Evolutionary conservation across 2,113 vertebrate genomes (phyloP).

Genomic region (Gopherus flavomarginatus): DNA sequence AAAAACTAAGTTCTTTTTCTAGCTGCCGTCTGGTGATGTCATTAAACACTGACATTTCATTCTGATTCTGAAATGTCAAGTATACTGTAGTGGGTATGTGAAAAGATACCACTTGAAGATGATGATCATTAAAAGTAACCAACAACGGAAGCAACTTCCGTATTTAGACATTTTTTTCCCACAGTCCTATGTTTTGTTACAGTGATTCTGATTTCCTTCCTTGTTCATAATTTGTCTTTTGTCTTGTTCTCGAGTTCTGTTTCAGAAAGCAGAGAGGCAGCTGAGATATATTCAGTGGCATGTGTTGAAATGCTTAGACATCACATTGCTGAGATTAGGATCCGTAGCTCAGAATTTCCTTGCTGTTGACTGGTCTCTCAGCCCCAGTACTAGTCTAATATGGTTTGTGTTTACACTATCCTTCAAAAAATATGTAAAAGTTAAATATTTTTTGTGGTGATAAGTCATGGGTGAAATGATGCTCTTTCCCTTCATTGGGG

Average conservation of each 20-base stretch:
- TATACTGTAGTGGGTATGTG: not conserved
- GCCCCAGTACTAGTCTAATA: not conserved
- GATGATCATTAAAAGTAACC: not conserved
- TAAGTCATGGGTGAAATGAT: not conserved
- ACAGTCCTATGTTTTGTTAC: not conserved
- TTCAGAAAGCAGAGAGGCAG: not conserved
- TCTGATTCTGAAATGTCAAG: not conserved
- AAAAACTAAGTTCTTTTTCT: not conserved
- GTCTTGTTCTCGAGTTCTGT: not conserved
- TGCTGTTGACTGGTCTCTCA: not conserved
- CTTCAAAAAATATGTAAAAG: accelerated
- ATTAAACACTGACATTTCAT: not conserved
- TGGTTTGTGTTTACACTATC: not conserved
- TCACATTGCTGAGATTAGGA: not conserved
- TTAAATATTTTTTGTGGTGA: not conserved
- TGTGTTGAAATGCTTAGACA: not conserved
- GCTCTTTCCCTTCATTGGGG: not conserved
- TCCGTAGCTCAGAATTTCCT: not conserved
- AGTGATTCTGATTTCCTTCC: not conserved
- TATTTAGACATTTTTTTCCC: not conserved
- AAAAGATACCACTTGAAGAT: not conserved
- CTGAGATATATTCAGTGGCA: not conserved
- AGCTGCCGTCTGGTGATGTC: not conserved
- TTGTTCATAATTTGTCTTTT: not conserved
- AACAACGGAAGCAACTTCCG: not conserved